Evolutionary conservation across 2,113 vertebrate species (phyloP).

Genomic region (Mesoclemmys tuberculata): DNA sequence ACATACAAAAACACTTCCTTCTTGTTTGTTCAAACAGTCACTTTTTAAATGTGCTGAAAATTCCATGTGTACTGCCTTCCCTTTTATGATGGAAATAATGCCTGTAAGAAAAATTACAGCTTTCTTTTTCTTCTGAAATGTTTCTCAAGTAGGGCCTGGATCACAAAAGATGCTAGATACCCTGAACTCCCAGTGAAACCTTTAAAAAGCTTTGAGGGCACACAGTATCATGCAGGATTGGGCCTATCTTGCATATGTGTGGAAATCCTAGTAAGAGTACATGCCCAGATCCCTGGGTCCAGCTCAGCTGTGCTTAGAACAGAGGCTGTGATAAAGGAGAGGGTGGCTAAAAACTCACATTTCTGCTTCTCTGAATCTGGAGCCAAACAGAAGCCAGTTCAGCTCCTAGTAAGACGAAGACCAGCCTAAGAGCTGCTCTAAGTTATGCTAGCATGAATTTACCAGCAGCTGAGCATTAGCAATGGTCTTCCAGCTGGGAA

Average conservation of each 20-base stretch:
- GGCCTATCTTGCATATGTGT: background rate
- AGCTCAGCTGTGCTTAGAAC: background rate
- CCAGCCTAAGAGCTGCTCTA: background rate
- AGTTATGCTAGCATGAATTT: background rate
- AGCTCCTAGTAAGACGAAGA: background rate
- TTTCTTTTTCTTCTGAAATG: background rate
- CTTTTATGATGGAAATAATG: background rate
- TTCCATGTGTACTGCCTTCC: background rate
- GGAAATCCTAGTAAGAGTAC: background rate
- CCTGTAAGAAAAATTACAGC: background rate
- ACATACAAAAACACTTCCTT: background rate
- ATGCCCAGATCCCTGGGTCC: background rate
- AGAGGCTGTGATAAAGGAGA: background rate
- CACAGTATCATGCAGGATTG: background rate
- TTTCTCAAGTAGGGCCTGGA: background rate
- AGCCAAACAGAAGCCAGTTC: background rate
- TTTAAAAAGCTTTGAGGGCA: background rate
- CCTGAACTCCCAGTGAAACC: background rate
- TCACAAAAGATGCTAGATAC: background rate
- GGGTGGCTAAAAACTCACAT: accelerated
- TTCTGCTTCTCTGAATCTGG: background rate
- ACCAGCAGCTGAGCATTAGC: background rate
- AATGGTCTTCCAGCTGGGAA: background rate
- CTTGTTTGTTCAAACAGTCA: background rate
- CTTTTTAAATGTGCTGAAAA: background rate